Base-by-base conservation (phyloP, 2,113 vertebrate genomes). In the Chlamydotis undulata region DNA sequence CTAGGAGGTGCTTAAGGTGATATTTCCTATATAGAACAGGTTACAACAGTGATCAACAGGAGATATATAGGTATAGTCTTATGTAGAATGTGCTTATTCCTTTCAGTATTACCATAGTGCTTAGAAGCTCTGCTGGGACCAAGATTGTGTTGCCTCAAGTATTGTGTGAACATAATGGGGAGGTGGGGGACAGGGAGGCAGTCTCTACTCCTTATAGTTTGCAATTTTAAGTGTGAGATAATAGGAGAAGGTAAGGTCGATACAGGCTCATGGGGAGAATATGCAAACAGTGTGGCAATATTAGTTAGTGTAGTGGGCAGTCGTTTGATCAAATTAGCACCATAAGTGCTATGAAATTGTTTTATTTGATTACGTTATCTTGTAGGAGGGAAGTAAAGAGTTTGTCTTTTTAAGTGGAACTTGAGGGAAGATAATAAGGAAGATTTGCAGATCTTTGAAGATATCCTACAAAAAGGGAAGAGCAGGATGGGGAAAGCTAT, bases 241-340 rank as follows among this genome's bases (percentile, higher is more conserved):
- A 41, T 19, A 78, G 49, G 33, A 47, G 59, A 81, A 59, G 19
- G 6, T 65, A 71, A 4, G 19, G 56, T 89, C 5, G 10, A 1
- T 64, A 7, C 16, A 61, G 9, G 10, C 29, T 67, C 0, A 0
- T 23, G 9, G 19, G 28, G 10, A 47, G 9, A 35, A 47, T 23
- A 55, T 8, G 10, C 57, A 39, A 63, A 14, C 24, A 26, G 19
- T 41, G 28, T 25, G 71, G 33, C 24, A 53, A 6, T 47, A 14
- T 15, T 2, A 1, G 24, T 47, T 59, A 52, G 10, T 47, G 25
- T 49, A 65, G 45, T 24, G 43, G 15, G 15, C n/a, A 71, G 19
- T 41, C 2, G 7, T 47, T 71, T 67, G 33, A 35, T 71, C 43
- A 78, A 41, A 59, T 31, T 47, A 78, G 12, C 29, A 41, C 37